Evolutionary conservation across 2,797 vertebrate species (phyloP), one percentile per base, ranked within the genome.

Genomic region (Orientallactaga sibirica): DNA sequence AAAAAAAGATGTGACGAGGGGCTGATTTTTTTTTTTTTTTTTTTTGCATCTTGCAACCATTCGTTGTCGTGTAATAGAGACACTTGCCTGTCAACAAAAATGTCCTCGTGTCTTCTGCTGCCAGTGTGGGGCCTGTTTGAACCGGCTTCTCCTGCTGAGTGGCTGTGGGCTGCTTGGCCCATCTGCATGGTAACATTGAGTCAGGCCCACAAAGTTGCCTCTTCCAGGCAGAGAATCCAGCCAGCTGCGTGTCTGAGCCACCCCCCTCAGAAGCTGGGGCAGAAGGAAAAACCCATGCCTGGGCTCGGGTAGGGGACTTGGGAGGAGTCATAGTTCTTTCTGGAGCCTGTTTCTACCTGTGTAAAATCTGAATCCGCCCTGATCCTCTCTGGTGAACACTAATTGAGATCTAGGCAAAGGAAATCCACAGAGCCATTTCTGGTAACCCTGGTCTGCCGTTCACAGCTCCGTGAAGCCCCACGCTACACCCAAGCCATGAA

Each of bases 21-120:
- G 55, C 55, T 58, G 55, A 14, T 2, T 14, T 58, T 55, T 48
- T 48, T 5, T 48, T 48, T 88, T 92, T 93, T 66, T 18, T 0
- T 86, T 90, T 90, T 79, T 90, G 82, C 91, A 79, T 93, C 93
- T 92, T 86, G 79, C 43, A 92, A 68, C 79, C 79, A 48, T 88
- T 93, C 86, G 82, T 88, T 90, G 85, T 90, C 61, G 5, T 58
- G 93, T 88, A 90, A 96, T 94, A 74, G 22, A 96, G 95, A 95
- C 86, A 96, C 92, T 84, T 86, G 64, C 86, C 92, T 94, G 89
- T 95, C 95, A 95, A 95, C 94, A 95, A 90, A 92, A 90, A 68
- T 2, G 55, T 29, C 90, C 18, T 27, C 79, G 73, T 37, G 66
- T 85, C 93, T 94, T 76, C n/a, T 29, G 55, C 62, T 22, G 20